Conservation (phyloP, 2,888 invertebrate genomes). For the Plemyria rubiginata region DNA sequence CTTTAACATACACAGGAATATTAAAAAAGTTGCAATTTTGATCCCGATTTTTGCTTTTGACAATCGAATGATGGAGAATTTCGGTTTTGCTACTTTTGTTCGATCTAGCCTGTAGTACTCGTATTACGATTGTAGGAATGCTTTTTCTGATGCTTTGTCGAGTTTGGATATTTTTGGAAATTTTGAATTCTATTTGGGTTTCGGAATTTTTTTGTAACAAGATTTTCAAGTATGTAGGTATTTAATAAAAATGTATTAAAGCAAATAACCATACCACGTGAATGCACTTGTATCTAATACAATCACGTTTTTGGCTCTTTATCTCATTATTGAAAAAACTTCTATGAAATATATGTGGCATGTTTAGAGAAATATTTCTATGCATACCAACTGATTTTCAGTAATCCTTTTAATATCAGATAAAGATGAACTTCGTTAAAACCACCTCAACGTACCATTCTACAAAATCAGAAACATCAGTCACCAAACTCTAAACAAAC, state of each 20-base stretch:
- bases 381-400: no score
- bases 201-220: background rate
- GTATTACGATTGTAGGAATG: constrained; percentile 6
- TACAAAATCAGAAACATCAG: background rate
- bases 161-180: constrained; percentile 6
- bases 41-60: constrained; percentile 39
- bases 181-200: constrained; percentile 3
- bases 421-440: no score
- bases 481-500: constrained; percentile 6
- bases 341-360: no score
- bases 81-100: constrained; percentile 30
- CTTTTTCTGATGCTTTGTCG: constrained; percentile 9
- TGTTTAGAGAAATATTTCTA: no score
- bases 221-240: no score
- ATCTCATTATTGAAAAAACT: no score
- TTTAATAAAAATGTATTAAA: no score
- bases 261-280: no score
- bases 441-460: background rate
- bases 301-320: no score
- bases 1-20: constrained; percentile 54
- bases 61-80: constrained; percentile 35
- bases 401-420: no score
- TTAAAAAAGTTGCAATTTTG: constrained; percentile 38
- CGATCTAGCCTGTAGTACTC: constrained; percentile 20
- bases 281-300: no score